A percentile compares a stretch with the other conserved stretches of the same genome.
Conservation (phyloP, 2,113 vertebrate genomes). For the Pterocles gutturalis region DNA sequence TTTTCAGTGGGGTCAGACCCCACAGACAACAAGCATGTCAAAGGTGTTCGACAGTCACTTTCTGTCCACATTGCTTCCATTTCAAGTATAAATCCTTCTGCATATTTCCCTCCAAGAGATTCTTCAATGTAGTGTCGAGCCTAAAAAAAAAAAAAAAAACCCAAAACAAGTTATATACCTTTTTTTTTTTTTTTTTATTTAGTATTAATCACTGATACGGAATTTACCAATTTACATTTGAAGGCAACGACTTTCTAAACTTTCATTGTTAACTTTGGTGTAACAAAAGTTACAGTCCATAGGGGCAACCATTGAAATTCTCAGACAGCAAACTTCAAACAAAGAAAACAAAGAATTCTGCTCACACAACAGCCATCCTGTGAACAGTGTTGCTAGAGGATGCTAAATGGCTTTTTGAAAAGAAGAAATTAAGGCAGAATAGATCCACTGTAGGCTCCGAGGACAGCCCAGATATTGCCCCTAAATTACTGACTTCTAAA, state of each 20-base stretch:
- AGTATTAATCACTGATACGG: background rate
- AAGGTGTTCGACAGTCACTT: slow-evolving; percentile 79
- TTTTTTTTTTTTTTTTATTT: background rate
- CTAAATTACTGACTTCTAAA: background rate
- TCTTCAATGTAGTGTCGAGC: slow-evolving; percentile 83
- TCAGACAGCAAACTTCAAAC: background rate
- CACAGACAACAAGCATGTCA: slow-evolving; percentile 85
- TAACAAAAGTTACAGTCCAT: background rate
- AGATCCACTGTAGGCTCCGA: background rate
- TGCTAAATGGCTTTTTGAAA: background rate
- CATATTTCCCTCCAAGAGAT: slow-evolving; percentile 81
- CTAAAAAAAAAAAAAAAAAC: slow-evolving; percentile 37
- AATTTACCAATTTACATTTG: background rate
- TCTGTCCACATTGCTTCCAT: slow-evolving; percentile 84
- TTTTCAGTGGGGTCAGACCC: slow-evolving; percentile 88
- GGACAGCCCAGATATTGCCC: background rate
- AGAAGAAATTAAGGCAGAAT: background rate
- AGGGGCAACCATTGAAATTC: background rate
- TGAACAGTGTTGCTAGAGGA: background rate
- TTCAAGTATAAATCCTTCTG: slow-evolving; percentile 82
- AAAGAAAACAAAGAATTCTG: background rate
- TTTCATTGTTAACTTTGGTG: background rate
- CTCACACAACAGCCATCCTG: background rate
- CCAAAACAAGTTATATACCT: no score
- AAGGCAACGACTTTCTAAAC: background rate